These are phyloP conservation scores for Berghia stephanieae DNA, from an alignment of 1,140 invertebrate species.

Conservation along the genomic window DNA sequence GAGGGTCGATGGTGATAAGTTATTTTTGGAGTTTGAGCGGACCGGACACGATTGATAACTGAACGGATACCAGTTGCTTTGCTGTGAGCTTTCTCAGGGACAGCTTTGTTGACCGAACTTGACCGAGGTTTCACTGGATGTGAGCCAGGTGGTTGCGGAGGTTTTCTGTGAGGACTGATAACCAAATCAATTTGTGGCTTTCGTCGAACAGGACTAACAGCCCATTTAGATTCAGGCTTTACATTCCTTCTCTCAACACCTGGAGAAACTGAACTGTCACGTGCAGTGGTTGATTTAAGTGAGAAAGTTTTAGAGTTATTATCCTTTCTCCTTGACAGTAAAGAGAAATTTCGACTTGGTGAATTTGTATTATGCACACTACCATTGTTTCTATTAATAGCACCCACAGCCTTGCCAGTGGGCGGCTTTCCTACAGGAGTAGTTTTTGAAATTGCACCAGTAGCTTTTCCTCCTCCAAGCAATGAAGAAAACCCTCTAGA, in stretches of 20 bases:
- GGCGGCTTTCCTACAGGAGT: neutral
- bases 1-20: conserved; percentile 36
- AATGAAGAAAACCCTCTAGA: too few relatives aligned
- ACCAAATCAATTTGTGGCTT: conserved; percentile 40
- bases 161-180: conserved; percentile 30
- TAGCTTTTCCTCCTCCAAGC: too few relatives aligned
- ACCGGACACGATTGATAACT: conserved; percentile 35
- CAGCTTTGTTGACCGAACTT: conserved; percentile 34
- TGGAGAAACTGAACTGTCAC: too few relatives aligned
- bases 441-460: neutral
- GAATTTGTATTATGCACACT: too few relatives aligned
- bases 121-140: conserved; percentile 37
- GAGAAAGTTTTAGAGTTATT: too few relatives aligned
- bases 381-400: neutral
- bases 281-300: too few relatives aligned
- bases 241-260: too few relatives aligned
- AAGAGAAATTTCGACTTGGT: too few relatives aligned
- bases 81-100: conserved; percentile 26
- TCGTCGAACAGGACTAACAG: conserved; percentile 33
- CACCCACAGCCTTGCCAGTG: neutral
- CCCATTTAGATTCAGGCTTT: too few relatives aligned
- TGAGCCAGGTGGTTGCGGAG: conserved; percentile 35
- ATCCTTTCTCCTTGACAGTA: too few relatives aligned
- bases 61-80: conserved; percentile 17
- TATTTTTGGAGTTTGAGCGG: conserved; percentile 41